A percentile compares a stretch with the other conserved stretches of the same genome.
Evolutionary conservation across 2,888 invertebrate species (phyloP).

Genomic region (Rhingia campestris): DNA sequence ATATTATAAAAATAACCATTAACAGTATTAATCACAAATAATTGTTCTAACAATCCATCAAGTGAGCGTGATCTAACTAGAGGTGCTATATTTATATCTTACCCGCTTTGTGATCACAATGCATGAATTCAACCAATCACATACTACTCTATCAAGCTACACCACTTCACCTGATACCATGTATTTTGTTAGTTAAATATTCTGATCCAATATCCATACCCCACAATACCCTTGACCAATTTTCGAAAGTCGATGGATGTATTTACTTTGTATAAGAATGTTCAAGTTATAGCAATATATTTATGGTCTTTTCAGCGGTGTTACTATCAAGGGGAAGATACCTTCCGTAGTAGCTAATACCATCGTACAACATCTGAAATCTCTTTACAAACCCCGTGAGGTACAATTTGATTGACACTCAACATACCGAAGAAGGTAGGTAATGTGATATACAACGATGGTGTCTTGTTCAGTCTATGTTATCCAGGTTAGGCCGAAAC

Average conservation of each 20-base stretch:
- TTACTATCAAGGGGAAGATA: background rate
- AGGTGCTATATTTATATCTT: too few relatives aligned
- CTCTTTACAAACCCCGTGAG: conserved; percentile 10
- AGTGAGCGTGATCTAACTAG: too few relatives aligned
- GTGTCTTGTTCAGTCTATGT: conserved; percentile 44
- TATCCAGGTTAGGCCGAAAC: conserved; percentile 50
- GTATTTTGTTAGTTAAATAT: too few relatives aligned
- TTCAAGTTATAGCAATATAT: too few relatives aligned
- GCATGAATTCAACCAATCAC: background rate
- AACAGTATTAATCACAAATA: too few relatives aligned
- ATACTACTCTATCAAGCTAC: background rate
- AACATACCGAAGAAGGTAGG: conserved; percentile 24
- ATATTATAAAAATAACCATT: too few relatives aligned
- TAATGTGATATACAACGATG: conserved; percentile 43
- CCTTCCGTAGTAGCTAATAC: conserved; percentile 26
- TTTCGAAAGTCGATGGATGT: too few relatives aligned
- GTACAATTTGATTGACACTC: conserved; percentile 46
- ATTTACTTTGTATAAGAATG: too few relatives aligned
- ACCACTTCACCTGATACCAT: background rate
- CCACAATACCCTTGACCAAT: too few relatives aligned
- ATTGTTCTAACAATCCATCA: too few relatives aligned
- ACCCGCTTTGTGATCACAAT: background rate
- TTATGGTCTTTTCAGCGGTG: too few relatives aligned
- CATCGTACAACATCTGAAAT: conserved; percentile 39
- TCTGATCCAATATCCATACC: too few relatives aligned